Base-by-base conservation (phyloP, 2,113 vertebrate species). In the Corythornis madagascariensis region DNA sequence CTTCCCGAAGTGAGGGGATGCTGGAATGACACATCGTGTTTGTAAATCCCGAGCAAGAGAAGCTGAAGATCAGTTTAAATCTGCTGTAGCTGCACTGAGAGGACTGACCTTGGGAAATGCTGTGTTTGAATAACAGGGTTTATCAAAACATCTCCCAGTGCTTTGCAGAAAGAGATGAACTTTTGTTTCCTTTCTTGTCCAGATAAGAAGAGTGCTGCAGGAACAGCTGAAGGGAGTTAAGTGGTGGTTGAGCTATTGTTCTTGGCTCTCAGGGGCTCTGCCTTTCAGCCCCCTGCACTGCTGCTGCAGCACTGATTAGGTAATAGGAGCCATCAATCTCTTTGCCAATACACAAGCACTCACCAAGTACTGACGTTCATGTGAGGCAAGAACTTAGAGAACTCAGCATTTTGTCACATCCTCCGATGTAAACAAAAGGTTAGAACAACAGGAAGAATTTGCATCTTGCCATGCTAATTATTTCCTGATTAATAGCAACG, bases 31-130 rank as follows among this genome's bases (percentile, higher is more conserved):
- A 31, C 15, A 24, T 17, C 10, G 1, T 19, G 29, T 55, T 64
- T 40, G 60, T 17, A 35, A 73, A 76, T 57, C 38, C 69, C 15
- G 19, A 25, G 25, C 1, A 31, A 76, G n/a, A 65, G 29, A 31
- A 48, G 53, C 3, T 67, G 59, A 33, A 50, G 47, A 77, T 80
- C 3, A 4, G 26, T 57, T 86, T 52, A 72, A 78, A 28, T 11
- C 5, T 52, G 70, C 53, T 17, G 42, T 21, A 35, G 64, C 61
- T 75, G 31, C 12, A 13, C 45, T 3, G 25, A 16, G 63, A 83
- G 40, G 56, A 22, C 50, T 84, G 92, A 94, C 92, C 93, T 95
- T 94, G 92, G 73, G 53, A 91, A 91, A 72, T 38, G 73, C 88
- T 69, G 48, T 20, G 70, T 88, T 88, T 55, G 61, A 70, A 24